A percentile compares a stretch with the other conserved stretches of the same genome.
phyloP scores from a whole-genome alignment of 2,113 vertebrate genomes.

The Fukomys damarensis region DNA sequence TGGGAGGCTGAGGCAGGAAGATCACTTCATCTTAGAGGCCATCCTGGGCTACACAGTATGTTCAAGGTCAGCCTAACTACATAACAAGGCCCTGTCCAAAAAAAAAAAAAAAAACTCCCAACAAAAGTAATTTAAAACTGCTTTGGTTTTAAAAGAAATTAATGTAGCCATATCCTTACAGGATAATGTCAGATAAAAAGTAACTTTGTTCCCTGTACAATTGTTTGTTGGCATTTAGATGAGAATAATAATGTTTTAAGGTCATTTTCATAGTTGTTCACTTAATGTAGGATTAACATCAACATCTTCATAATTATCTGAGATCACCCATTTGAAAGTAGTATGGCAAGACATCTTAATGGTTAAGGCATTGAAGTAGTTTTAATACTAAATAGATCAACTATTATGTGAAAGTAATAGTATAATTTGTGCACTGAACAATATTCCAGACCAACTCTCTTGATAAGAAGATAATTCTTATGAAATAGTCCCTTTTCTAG shows the following conservation, averaged over 20 bases:
- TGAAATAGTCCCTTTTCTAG: slow-evolving; percentile 51
- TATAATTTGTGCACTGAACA: slow-evolving; percentile 56
- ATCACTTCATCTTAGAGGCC: background rate
- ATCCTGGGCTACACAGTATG: background rate
- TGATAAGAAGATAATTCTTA: slow-evolving; percentile 50
- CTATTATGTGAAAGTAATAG: background rate
- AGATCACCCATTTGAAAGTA: slow-evolving; percentile 71
- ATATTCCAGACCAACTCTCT: slow-evolving; percentile 5
- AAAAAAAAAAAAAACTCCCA: background rate
- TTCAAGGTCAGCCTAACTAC: background rate
- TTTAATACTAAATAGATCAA: slow-evolving; percentile 74
- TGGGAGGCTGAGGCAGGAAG: background rate
- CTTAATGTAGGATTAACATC: slow-evolving; percentile 76
- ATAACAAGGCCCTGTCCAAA: background rate
- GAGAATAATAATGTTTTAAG: slow-evolving; percentile 68
- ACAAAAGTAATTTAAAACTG: slow-evolving; percentile 52
- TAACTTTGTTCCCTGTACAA: slow-evolving; percentile 24
- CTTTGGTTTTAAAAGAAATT: slow-evolving; percentile 68
- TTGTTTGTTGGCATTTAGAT: slow-evolving; percentile 66
- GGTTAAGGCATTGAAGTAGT: slow-evolving; percentile 55
- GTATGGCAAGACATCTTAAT: slow-evolving; percentile 57
- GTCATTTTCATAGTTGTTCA: slow-evolving; percentile 73
- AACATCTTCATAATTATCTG: slow-evolving; percentile 78
- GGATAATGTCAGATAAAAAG: slow-evolving; percentile 72
- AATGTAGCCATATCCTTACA: slow-evolving; percentile 64